Conservation (phyloP, 2,888 invertebrate genomes). For the Cremastobaeus sp. region DNA sequence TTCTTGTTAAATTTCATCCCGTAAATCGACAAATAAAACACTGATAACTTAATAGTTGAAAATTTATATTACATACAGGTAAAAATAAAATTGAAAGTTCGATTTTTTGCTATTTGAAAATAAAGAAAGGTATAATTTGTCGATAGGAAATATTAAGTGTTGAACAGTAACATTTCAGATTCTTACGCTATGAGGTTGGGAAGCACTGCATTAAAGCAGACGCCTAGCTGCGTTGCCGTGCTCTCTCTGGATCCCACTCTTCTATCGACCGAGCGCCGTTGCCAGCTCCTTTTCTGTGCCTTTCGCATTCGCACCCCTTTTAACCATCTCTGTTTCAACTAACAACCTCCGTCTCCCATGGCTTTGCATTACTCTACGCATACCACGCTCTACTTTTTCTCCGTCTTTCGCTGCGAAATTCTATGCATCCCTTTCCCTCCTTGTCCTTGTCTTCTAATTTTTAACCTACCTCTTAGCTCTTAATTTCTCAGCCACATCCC, state of each 20-base stretch:
- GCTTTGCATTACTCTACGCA: conserved; percentile 46
- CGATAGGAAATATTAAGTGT: no score
- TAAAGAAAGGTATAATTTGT: conserved; percentile 21
- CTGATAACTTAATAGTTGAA: no score
- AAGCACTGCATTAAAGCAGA: conserved; percentile 73
- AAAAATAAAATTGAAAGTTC: no score
- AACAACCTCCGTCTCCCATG: conserved; percentile 62
- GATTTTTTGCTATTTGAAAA: background rate
- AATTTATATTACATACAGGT: no score
- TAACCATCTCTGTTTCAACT: no score
- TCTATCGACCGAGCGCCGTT: conserved; percentile 77
- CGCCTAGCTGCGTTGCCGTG: conserved; percentile 74
- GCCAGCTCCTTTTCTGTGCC: conserved; percentile 73
- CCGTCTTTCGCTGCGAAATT: conserved; percentile 46
- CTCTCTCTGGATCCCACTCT: conserved; percentile 70
- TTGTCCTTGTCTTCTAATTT: conserved; percentile 47
- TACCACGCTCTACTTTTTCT: conserved; percentile 34
- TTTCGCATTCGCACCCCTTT: conserved; percentile 77
- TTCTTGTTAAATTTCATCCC: no score
- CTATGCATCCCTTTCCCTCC: conserved; percentile 46
- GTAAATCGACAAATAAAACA: no score
- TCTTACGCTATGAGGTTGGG: conserved; percentile 63
- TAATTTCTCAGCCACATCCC: conserved; percentile 35
- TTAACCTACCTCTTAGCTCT: conserved; percentile 24
- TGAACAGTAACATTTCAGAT: no score